Percentiles rank a stretch among this genome's conserved stretches.
Evolutionary conservation across 1,140 invertebrate genomes (phyloP).

Genomic region (Pectinophora gossypiella): DNA sequence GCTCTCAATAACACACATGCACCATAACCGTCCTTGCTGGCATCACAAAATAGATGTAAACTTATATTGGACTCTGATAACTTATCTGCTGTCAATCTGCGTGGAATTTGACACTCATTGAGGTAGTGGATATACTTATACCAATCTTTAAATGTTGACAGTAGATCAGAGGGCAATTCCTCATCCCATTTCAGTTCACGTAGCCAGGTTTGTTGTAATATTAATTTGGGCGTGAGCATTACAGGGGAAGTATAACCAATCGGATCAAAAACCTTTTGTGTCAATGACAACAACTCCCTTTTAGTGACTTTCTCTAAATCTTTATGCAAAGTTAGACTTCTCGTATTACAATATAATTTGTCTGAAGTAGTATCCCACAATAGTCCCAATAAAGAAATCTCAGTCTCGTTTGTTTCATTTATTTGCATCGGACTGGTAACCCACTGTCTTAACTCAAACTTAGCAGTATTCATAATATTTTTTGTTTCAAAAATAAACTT

Average conservation of each 20-base stretch:
- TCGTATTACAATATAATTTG: neutral
- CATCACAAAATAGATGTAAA: neutral
- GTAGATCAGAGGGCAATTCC: neutral
- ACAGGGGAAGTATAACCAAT: neutral
- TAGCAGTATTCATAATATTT: too few species aligned
- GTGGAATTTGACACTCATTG: neutral
- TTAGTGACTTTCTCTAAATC: neutral
- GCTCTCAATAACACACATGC: neutral
- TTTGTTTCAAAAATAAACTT: too few species aligned
- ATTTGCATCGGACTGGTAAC: neutral
- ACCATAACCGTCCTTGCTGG: neutral
- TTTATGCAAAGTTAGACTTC: neutral
- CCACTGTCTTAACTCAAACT: too few species aligned
- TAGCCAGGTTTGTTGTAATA: neutral
- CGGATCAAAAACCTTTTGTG: neutral
- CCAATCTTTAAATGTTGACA: neutral
- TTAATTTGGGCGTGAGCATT: neutral
- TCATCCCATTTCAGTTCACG: neutral
- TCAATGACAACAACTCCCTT: neutral
- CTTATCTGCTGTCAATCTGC: neutral
- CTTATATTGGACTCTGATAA: neutral
- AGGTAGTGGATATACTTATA: neutral
- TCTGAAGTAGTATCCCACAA: neutral
- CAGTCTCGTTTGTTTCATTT: neutral
- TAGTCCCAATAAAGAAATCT: neutral